Evolutionary conservation across 2,888 invertebrate genomes (phyloP), one percentile per base, ranked within the genome.

Genomic region (Cosmorhoe ocellata): DNA sequence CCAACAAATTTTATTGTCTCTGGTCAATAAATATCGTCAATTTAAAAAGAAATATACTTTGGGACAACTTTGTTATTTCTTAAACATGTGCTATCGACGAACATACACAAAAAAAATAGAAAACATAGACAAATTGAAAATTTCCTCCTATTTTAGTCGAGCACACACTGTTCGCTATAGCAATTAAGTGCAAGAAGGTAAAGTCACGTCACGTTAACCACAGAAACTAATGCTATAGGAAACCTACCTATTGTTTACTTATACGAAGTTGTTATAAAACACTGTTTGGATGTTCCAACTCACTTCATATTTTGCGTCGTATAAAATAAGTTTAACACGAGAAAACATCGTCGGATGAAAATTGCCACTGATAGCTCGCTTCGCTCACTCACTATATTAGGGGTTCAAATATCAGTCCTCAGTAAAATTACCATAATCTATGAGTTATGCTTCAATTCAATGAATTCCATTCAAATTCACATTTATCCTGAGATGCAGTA

Each of bases 351-450:
- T 42, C 28, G 36, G 1, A 10, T 36, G n/a, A n/a, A n/a, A n/a
- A n/a, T n/a, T n/a, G n/a, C n/a, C n/a, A n/a, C n/a, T n/a, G n/a
- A n/a, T n/a, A n/a, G n/a, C n/a, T n/a, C n/a, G n/a, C n/a, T n/a
- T n/a, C n/a, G n/a, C n/a, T n/a, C n/a, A n/a, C n/a, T n/a, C n/a
- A n/a, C n/a, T n/a, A n/a, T n/a, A n/a, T n/a, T n/a, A n/a, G n/a
- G n/a, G n/a, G n/a, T n/a, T n/a, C n/a, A n/a, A n/a, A n/a, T 58
- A 52, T 56, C 52, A 38, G 22, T 14, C 26, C 38, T 42, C 11
- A 10, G 26, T 48, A 51, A 56, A 54, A 56, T 53, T 56, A 51
- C 46, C 32, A 11, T 53, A 49, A 59, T 53, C 48, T 51, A 43
- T 38, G 51, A 46, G 37, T 39, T 38, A 53, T 51, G 40, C 42